A percentile compares a stretch with the other conserved stretches of the same genome.
Conservation (phyloP, 2,888 invertebrate genomes). For the Ametastegia equiseti region DNA sequence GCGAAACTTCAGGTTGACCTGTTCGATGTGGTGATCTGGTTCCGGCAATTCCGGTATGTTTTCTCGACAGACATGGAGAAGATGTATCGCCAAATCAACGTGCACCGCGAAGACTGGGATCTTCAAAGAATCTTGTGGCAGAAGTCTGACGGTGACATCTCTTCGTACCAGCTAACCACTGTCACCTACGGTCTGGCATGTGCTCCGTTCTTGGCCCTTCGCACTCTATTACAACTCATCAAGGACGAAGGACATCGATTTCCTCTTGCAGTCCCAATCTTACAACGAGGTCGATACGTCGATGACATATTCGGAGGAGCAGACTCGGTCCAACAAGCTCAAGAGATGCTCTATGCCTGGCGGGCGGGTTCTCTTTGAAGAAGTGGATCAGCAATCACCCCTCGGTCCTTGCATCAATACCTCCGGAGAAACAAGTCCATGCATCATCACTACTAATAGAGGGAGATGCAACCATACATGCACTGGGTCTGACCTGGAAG, state of each 20-base stretch:
- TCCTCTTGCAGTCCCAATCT: neutral
- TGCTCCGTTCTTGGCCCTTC: no score
- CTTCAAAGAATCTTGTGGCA: neutral
- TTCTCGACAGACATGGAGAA: constrained; percentile 53
- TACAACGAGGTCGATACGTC: neutral
- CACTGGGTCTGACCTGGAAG: neutral
- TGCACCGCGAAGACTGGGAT: constrained; percentile 40
- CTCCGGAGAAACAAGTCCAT: neutral
- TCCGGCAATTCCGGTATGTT: constrained; percentile 18
- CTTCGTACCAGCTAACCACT: neutral
- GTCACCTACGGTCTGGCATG: neutral
- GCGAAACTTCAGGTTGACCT: constrained; percentile 53
- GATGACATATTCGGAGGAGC: constrained; percentile 1
- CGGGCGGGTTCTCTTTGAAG: no score
- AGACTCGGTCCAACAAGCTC: neutral
- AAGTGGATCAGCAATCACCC: neutral
- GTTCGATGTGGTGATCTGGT: constrained; percentile 46
- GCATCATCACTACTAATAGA: neutral
- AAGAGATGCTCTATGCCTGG: neutral
- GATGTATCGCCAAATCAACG: constrained; percentile 52
- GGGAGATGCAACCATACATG: neutral
- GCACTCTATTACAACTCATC: neutral
- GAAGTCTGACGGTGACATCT: neutral
- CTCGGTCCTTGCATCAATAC: neutral
- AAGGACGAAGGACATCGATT: neutral